These are phyloP conservation scores for Drosophila persimilis DNA, from an alignment of 1,140 invertebrate species.

Conservation along the genomic window DNA sequence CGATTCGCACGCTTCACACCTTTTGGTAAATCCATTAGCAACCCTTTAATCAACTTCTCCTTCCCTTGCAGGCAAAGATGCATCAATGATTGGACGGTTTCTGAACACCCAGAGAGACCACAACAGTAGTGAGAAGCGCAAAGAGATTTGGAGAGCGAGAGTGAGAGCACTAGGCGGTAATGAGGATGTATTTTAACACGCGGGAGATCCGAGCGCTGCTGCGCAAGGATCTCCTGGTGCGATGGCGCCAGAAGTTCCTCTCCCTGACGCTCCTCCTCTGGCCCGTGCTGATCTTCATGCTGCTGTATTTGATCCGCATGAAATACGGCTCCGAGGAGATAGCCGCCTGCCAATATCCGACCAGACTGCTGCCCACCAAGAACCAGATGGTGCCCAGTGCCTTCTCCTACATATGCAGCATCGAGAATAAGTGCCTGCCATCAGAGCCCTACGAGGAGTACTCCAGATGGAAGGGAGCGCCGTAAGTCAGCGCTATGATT, in stretches of 20 bases:
- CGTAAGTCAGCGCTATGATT: constrained; percentile 83
- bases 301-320: constrained; percentile 76
- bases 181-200: constrained; percentile 54
- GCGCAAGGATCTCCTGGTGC: constrained; percentile 76
- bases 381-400: constrained; percentile 86
- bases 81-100: constrained; percentile 10
- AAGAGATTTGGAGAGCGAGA: neutral
- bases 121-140: constrained; percentile 3
- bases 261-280: constrained; percentile 64
- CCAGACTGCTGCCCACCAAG: constrained; percentile 85
- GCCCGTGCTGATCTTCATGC: constrained; percentile 71
- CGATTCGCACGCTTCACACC: too few species aligned
- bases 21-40: too few species aligned
- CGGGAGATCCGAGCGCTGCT: constrained; percentile 75
- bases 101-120: too few species aligned
- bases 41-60: too few species aligned
- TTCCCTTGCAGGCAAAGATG: constrained; percentile 11
- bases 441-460: constrained; percentile 85
- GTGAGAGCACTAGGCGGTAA: neutral
- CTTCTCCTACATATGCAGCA: constrained; percentile 87
- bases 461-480: constrained; percentile 85
- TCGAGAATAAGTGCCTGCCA: constrained; percentile 86
- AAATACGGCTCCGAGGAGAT: constrained; percentile 67
- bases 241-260: constrained; percentile 75
- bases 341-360: constrained; percentile 85